Evolutionary conservation across 2,797 vertebrate species (phyloP).

Genomic region (Pseudopleuronectes americanus): DNA sequence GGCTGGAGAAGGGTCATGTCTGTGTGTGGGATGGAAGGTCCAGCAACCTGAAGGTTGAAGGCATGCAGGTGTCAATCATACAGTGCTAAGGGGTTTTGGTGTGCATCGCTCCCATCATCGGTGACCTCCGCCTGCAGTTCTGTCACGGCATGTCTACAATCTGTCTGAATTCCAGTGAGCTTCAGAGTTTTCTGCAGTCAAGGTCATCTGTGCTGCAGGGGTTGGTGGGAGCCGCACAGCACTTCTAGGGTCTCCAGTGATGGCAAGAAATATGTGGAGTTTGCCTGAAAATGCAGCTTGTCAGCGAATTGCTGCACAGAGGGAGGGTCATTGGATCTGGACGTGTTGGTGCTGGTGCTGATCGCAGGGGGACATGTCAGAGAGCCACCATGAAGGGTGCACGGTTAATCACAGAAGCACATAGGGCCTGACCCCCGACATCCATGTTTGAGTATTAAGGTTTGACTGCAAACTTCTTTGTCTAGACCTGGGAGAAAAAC

Average conservation of each 20-base stretch:
- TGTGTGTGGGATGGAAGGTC: constrained; percentile 26
- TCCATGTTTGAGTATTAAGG: background rate
- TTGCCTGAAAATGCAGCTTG: constrained; percentile 56
- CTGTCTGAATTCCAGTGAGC: constrained; percentile 21
- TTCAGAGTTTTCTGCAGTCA: constrained; percentile 31
- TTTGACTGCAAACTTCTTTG: constrained; percentile 12
- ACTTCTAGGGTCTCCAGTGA: constrained; percentile 35
- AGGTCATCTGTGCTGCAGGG: constrained; percentile 48
- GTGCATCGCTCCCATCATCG: constrained; percentile 1
- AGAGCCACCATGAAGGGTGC: constrained; percentile 21
- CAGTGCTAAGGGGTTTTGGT: constrained; percentile 14
- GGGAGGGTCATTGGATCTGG: constrained; percentile 46
- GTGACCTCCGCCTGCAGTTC: constrained; percentile 36
- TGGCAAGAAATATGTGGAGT: constrained; percentile 47
- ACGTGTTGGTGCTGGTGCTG: constrained; percentile 26
- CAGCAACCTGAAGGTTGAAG: constrained; percentile 32
- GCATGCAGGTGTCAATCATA: constrained; percentile 41
- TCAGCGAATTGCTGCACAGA: constrained; percentile 46
- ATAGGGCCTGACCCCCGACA: constrained; percentile 13
- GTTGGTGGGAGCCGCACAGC: constrained; percentile 24
- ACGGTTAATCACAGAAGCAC: constrained; percentile 20
- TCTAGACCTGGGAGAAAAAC: background rate
- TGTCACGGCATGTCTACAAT: constrained; percentile 35
- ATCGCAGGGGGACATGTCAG: constrained; percentile 3
- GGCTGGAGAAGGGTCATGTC: constrained; percentile 4